Base-by-base conservation (phyloP, 2,888 invertebrate genomes). In the Drosophila rubida region DNA sequence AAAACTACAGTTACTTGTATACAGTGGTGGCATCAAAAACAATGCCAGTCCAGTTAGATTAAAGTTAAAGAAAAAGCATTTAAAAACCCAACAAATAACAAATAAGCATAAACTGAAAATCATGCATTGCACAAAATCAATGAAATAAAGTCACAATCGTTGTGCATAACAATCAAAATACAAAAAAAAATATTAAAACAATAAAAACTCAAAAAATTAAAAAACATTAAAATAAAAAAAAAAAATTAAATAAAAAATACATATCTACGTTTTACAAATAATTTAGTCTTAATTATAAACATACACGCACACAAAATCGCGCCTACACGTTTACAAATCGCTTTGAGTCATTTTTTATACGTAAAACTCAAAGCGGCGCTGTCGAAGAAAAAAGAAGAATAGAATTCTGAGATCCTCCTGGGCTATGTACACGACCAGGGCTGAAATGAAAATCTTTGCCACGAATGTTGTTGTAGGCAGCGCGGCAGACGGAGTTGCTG, bases 401-500 rank as follows among this genome's bases (percentile, higher is more conserved):
- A 11, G 4, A 39, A 59, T 11, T 37, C 32, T 6, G 11, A 32
- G 8, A 44, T 37, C 27, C n/a, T 39, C 27, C 14, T 45, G 58
- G 71, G 71, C 45, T 60, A 82, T 82, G 82, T 77, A 58, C 54
- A 57, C 72, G 32, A 89, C 44, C 42, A 66, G 65, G 42, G 61
- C 63, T 45, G 82, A 81, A 57, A 89, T 90, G 81, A 90, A 91
- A 75, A 89, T 90, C 62, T 83, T 89, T 78, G 71, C 87, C 57
- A 60, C 81, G 19, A 84, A 75, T 63, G 72, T 78, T 67, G 69
- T 46, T 60, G 67, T 63, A 55, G 64, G 50, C 35, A 49, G 51
- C 41, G 48, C 45, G 32, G 54, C 57, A 9, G 75, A 60, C 30
- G 70, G 42, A 25, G 44, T 13, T 39, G 51, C 48, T 50, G 42